Evolutionary conservation across 2,888 invertebrate species (phyloP).

Genomic region (Peribatodes rhomboidaria): DNA sequence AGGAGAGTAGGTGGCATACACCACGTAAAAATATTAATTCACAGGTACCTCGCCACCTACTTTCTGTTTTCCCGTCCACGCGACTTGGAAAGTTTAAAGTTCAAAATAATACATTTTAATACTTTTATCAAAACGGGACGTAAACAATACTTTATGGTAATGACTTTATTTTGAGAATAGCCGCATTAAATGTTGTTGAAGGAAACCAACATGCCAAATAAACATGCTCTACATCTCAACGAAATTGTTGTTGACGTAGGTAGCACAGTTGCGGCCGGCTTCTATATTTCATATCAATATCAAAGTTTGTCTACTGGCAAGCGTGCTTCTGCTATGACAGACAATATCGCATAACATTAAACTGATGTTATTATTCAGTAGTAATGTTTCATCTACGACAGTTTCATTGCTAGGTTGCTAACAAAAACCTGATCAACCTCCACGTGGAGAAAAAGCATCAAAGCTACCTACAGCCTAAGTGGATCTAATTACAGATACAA

Average conservation of each 20-base stretch:
- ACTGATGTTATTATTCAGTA: neutral
- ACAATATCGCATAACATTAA: neutral
- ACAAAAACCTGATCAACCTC: neutral
- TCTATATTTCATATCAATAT: neutral
- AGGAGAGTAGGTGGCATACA: slow-evolving; percentile 52
- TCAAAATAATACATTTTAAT: too few species aligned
- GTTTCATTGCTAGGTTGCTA: neutral
- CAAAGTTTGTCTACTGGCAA: neutral
- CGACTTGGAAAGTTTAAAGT: slow-evolving; percentile 21
- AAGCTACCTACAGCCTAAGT: too few species aligned
- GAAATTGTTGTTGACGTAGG: slow-evolving; percentile 10
- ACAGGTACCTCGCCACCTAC: slow-evolving; percentile 41
- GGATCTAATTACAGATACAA: too few species aligned
- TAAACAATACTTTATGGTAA: neutral
- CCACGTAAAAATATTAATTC: slow-evolving; percentile 50
- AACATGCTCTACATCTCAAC: slow-evolving; percentile 10
- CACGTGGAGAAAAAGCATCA: neutral
- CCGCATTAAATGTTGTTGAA: neutral
- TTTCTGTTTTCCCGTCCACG: slow-evolving; percentile 28
- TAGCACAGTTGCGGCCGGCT: neutral
- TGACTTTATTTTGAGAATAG: slow-evolving; percentile 1
- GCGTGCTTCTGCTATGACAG: neutral
- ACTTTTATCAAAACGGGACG: slow-evolving; percentile 27
- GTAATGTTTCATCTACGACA: neutral
- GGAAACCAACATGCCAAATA: slow-evolving; percentile 6